Percentiles rank a stretch among this genome's conserved stretches.
phyloP scores from a whole-genome alignment of 2,888 invertebrate genomes.

The Candidula unifasciata region DNA sequence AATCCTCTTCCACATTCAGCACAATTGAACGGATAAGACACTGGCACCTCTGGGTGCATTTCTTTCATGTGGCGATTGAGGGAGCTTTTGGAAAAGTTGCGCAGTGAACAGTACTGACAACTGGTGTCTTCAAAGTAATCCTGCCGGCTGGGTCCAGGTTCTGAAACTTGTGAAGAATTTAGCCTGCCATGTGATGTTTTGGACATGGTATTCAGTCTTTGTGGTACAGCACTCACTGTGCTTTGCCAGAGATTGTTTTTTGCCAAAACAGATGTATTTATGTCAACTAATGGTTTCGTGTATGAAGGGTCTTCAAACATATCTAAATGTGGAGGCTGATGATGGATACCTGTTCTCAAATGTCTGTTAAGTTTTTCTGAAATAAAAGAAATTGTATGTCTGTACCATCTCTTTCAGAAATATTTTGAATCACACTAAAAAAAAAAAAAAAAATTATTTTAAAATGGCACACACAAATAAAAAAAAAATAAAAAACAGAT shows the following conservation, averaged over 20 bases:
- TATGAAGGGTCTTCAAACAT: background rate
- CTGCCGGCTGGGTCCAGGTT: background rate
- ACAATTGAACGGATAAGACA: slow-evolving; percentile 44
- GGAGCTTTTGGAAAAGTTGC: slow-evolving; percentile 8
- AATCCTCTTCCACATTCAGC: slow-evolving; percentile 48
- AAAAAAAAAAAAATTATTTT: background rate
- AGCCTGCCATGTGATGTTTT: background rate
- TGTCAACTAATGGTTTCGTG: background rate
- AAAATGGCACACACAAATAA: background rate
- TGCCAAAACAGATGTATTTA: background rate
- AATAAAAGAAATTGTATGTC: slow-evolving; percentile 40
- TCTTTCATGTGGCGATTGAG: slow-evolving; percentile 45
- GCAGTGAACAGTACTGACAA: slow-evolving; percentile 34
- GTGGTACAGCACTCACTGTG: background rate
- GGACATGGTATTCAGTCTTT: background rate
- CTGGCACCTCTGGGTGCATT: slow-evolving; percentile 11
- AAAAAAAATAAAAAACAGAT: background rate
- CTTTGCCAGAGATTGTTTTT: background rate
- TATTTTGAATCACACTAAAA: background rate
- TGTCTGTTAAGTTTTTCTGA: slow-evolving; percentile 38
- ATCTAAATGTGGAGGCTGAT: background rate
- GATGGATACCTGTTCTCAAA: slow-evolving; percentile 31
- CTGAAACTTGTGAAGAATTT: background rate
- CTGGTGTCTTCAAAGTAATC: background rate
- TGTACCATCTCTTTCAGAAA: slow-evolving; percentile 1